Evolutionary conservation across 1,140 invertebrate genomes (phyloP).

Genomic region (Anastrepha obliqua): DNA sequence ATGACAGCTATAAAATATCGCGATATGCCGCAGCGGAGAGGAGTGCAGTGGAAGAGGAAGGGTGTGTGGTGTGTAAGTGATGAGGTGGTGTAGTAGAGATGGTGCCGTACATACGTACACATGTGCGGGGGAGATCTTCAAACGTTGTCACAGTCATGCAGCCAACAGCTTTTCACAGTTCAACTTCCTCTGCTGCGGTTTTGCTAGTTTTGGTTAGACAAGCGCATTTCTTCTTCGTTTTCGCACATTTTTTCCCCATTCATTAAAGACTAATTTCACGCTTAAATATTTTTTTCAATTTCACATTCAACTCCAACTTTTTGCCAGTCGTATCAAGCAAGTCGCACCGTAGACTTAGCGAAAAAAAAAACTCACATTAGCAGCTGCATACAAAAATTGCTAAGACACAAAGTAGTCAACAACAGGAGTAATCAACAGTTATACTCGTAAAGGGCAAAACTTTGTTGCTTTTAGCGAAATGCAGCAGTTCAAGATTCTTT

Average conservation of each 20-base stretch:
- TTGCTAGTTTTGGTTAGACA: background rate
- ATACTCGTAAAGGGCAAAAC: background rate
- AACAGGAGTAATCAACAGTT: background rate
- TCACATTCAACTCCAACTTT: background rate
- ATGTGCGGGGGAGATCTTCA: background rate
- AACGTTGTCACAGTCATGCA: background rate
- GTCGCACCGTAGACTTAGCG: too few relatives aligned
- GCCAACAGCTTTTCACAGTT: background rate
- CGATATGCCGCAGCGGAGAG: background rate
- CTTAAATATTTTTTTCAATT: slow-evolving; percentile 30
- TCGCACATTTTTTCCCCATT: slow-evolving; percentile 11
- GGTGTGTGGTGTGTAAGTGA: background rate
- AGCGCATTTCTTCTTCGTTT: background rate
- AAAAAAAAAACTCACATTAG: background rate
- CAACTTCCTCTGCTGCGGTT: background rate
- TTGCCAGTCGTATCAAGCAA: background rate
- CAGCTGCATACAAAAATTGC: background rate
- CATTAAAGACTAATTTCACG: slow-evolving; percentile 44
- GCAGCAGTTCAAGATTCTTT: background rate
- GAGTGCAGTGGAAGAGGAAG: background rate
- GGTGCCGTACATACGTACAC: background rate
- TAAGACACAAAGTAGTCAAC: background rate
- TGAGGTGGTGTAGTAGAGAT: background rate
- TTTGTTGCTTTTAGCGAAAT: background rate
- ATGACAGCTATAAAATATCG: slow-evolving; percentile 44